Base-by-base conservation (phyloP, 2,113 vertebrate species). In the Myotis davidii region DNA sequence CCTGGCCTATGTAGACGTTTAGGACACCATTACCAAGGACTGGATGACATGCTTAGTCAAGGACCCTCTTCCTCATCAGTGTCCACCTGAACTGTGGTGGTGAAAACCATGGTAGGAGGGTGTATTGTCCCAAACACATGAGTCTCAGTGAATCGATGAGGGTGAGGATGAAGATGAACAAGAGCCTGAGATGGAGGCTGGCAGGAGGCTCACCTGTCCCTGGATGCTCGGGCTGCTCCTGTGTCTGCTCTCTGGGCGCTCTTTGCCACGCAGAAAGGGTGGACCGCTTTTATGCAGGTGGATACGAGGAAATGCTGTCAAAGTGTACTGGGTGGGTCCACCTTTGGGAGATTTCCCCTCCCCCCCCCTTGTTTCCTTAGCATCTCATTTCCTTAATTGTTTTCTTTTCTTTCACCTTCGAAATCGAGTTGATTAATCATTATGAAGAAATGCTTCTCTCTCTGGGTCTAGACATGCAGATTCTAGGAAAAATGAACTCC, bases 201-300 rank as follows among this genome's bases (percentile, higher is more conserved):
- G 11, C 4, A 0, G 0, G 23, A 4, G 0, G 12, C 91, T 97
- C 48, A 97, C 98, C 98, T 97, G 13, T 82, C 56, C 8, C 79
- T 16, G 29, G 8, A 21, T 25, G n/a, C 32, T 64, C 50, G 3
- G 13, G 52, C 54, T 34, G 18, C 70, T 70, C 29, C 39, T n/a
- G 18, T 9, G 77, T 69, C 90, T 85, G 73, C 79, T 83, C 72
- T 69, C 6, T n/a, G 0, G 0, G 39, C 32, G 32, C 1, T 23
- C 29, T 0, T 1, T 85, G 96, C 94, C 88, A 73, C 76, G 88
- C 7, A 74, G 52, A 76, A 90, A 93, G 90, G 59, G 88, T 88
- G 0, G 0, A 88, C 88, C 0, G 72, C 82, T 98, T 98, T 98
- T 98, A 98, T 98, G 94, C 85, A 73, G 20, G 86, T 61, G 95